A percentile compares a stretch with the other conserved stretches of the same genome.
Evolutionary conservation across 2,797 vertebrate species (phyloP).

Genomic region (Argya squamiceps): DNA sequence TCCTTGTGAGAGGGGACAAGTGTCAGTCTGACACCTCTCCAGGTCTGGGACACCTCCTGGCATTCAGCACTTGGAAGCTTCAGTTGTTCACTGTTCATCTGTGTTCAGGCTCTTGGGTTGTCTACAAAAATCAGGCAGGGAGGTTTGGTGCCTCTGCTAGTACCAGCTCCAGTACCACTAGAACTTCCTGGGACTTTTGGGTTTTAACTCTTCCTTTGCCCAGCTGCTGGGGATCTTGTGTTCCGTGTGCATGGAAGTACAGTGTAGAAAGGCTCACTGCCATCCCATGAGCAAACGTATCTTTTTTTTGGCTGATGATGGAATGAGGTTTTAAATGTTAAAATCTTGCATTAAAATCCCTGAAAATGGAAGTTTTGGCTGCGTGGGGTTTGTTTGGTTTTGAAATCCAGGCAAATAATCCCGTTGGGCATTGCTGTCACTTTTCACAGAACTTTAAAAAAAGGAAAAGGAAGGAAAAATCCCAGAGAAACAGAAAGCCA

Average conservation of each 20-base stretch:
- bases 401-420: neutral
- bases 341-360: neutral
- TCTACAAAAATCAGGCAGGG: neutral
- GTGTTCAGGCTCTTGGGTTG: neutral
- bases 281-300: fast-evolving
- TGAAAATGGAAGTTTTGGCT: neutral
- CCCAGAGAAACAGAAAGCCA: neutral
- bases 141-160: neutral
- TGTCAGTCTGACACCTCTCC: neutral
- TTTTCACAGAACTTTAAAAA: neutral
- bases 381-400: neutral
- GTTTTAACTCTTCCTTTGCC: neutral
- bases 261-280: neutral
- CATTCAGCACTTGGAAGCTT: neutral
- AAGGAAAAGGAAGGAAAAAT: neutral
- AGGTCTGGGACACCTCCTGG: neutral
- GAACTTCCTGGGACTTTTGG: neutral
- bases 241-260: neutral
- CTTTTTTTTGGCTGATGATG: neutral
- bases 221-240: neutral
- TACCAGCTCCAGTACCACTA: neutral
- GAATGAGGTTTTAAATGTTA: neutral
- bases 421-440: neutral
- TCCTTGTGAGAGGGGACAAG: neutral
- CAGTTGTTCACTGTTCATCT: neutral